phyloP scores from a whole-genome alignment of 2,888 invertebrate genomes.

The Drosophila acutilabella region DNA sequence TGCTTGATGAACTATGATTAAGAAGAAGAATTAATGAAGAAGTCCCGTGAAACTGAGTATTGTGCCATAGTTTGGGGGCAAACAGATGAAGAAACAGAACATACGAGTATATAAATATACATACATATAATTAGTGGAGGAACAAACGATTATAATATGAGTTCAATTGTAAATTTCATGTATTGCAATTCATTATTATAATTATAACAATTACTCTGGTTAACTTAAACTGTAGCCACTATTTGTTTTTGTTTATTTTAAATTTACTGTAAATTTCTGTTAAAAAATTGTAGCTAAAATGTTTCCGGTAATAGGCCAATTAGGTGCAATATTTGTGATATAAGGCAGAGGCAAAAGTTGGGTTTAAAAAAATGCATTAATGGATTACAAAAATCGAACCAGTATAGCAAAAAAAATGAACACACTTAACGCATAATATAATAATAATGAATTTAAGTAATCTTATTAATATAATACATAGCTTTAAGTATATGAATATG shows the following conservation, averaged over 20 bases:
- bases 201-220: conserved; percentile 1
- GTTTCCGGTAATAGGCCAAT: conserved; percentile 80
- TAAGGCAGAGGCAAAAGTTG: conserved; percentile 61
- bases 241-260: conserved; percentile 10
- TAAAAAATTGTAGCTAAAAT: conserved; percentile 65
- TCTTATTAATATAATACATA: conserved; percentile 11
- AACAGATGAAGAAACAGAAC: conserved; percentile 5
- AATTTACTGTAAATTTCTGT: conserved; percentile 15
- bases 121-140: neutral
- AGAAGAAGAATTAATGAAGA: conserved; percentile 18
- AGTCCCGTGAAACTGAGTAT: conserved; percentile 61
- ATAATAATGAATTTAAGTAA: conserved; percentile 11
- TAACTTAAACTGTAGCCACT: neutral
- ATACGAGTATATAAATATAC: neutral
- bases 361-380: conserved; percentile 16
- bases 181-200: conserved; percentile 14
- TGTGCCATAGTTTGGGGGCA: conserved; percentile 63
- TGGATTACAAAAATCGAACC: neutral
- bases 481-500: conserved; percentile 15
- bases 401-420: conserved; percentile 25
- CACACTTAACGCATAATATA: conserved; percentile 11
- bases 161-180: conserved; percentile 42
- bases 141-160: neutral
- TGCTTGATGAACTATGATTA: conserved; percentile 50
- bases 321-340: conserved; percentile 85